Base-by-base conservation (phyloP, 2,888 invertebrate genomes). In the Lasioglossum marginatum region DNA sequence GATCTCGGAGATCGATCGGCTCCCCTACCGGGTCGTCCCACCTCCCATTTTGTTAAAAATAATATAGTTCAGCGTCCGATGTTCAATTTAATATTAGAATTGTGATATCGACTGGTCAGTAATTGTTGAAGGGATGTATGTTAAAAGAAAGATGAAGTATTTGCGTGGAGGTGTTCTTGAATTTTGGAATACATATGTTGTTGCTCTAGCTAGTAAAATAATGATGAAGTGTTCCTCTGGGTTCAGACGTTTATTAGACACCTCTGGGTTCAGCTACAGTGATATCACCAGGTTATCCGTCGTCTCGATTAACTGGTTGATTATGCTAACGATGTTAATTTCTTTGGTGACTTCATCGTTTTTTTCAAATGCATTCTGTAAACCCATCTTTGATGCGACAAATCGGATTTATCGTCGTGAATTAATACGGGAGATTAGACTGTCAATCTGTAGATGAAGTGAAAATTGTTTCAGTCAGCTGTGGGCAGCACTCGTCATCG, bases 1-100 rank as follows among this genome's bases (percentile, higher is more conserved):
- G 52, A 40, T 78, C 31, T 76, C 34, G 1, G 27, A 23, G 37
- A 80, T 75, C 48, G 66, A 66, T 66, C 66, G 66, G 16, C 27
- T 60, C 16, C 27, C 14, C 60, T 27, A 60, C 60, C 4, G 4
- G 1, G 4, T 60, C 14, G 16, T 27, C 14, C 16, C 14, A 60
- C 60, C 60, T 60, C 5, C 14, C 5, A 1, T 31, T 60, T 31
- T 16, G 60, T 27, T 60, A 60, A 60, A 31, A 60, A 60, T 60
- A 16, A 5, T 60, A 27, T 60, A 12, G 31, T 5, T 60, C 16
- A 60, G 6, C 60, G 27, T 60, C 14, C 14, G 27, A 60, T 8
- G 23, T 23, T 23, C 23, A 23, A 52, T 52, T 10, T 10, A n/a
- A n/a, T n/a, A 52, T n/a, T n/a, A 23, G 0, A n/a, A n/a, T 52